Base-by-base conservation (phyloP, 2,113 vertebrate genomes). In the Plestiodon gilberti region DNA sequence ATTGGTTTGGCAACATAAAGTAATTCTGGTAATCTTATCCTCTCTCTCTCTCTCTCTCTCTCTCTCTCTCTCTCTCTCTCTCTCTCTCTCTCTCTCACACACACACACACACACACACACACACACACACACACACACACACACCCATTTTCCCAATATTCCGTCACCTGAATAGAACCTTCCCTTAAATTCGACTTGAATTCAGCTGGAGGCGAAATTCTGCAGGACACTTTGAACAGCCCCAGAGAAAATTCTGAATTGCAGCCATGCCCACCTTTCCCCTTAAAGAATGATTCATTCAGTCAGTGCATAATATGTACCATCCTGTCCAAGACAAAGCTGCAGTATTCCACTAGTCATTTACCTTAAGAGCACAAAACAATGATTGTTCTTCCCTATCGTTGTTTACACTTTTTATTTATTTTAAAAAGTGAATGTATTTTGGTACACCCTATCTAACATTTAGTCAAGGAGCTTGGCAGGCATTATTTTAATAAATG, bases 401-500 rank as follows among this genome's bases (percentile, higher is more conserved):
- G 62, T 17, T 18, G n/a, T 59, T 82, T 59, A 71, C 14, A n/a
- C 38, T 18, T 18, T 7, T 9, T 13, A 48, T 48, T 48, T 48
- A 48, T 48, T 8, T n/a, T 15, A 3, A 0, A 11, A 84, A 76
- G 73, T 33, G 30, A 77, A 52, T 30, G 17, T 30, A 52, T 76
- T 83, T 55, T 73, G 33, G 23, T 52, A 83, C n/a, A 59, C 30
- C 52, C 52, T 25, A 20, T 15, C 35, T 48, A 62, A 20, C 25
- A 74, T 61, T 62, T 10, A 74, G 55, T 55, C 70, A 74, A 74
- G 17, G 7, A n/a, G 28, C 59, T 17, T 74, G 69, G 73, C 82
- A 83, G 59, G 74, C 30, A 48, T 75, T 43, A 83, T 62, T 83
- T 78, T 48, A 74, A 83, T 76, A 84, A 48, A 65, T 43, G 25